Evolutionary conservation across 2,797 vertebrate genomes (phyloP).

Genomic region (Brachymystax lenok): DNA sequence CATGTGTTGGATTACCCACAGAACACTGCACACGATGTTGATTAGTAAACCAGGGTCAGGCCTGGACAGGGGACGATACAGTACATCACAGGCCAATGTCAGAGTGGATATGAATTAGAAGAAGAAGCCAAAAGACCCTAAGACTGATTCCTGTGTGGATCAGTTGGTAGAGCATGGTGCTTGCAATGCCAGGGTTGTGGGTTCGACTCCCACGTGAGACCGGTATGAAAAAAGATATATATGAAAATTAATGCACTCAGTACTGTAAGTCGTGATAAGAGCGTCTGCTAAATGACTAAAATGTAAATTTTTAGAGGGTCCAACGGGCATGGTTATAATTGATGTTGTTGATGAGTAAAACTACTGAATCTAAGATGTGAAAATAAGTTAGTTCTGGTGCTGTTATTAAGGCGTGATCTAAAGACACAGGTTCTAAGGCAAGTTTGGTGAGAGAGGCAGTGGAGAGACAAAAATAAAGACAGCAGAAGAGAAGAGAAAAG

Average conservation of each 20-base stretch:
- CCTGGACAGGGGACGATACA: conserved; percentile 26
- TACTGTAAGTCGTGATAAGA: too few species aligned
- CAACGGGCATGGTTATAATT: background rate
- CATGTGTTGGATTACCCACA: conserved; percentile 69
- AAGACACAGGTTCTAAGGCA: background rate
- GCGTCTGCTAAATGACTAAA: too few species aligned
- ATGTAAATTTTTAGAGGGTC: background rate
- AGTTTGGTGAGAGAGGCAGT: conserved; percentile 31
- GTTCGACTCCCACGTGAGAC: too few species aligned
- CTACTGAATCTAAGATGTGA: background rate
- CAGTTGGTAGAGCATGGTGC: too few species aligned
- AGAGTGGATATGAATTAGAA: conserved; percentile 15
- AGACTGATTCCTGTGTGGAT: background rate
- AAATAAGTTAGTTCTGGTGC: background rate
- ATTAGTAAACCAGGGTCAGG: conserved; percentile 59
- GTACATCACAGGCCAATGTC: conserved; percentile 34
- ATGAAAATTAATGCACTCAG: too few species aligned
- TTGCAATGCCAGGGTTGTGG: too few species aligned
- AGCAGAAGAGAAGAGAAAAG: conserved; percentile 32
- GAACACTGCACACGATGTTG: conserved; percentile 53
- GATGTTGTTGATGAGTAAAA: background rate
- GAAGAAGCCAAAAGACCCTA: background rate
- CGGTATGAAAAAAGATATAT: too few species aligned
- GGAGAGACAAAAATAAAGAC: conserved; percentile 26
- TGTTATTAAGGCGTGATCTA: background rate